Evolutionary conservation across 2,888 invertebrate species (phyloP).

Genomic region (Ophioninae sp.): DNA sequence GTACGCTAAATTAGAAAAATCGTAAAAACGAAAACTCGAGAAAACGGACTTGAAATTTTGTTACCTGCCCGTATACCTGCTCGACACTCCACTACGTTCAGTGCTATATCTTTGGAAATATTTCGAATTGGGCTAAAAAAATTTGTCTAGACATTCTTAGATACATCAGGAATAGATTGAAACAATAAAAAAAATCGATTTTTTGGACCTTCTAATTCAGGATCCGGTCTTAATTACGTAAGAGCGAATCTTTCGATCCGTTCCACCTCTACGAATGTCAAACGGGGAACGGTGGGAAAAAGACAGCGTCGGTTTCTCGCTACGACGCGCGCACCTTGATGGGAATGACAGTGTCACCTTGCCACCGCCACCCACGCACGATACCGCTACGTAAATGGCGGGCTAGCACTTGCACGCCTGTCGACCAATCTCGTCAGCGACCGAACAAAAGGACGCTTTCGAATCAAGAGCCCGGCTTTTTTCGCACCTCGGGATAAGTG

Average conservation of each 20-base stretch:
- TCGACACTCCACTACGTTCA: no score
- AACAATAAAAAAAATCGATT: no score
- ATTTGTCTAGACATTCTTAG: no score
- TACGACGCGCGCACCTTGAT: conserved; percentile 56
- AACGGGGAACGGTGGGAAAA: conserved; percentile 41
- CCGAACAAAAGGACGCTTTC: conserved; percentile 30
- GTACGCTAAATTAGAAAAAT: no score
- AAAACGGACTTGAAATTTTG: no score
- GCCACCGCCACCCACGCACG: conserved; percentile 74
- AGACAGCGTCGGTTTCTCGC: conserved; percentile 51
- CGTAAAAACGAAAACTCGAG: no score
- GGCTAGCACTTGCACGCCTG: conserved; percentile 24
- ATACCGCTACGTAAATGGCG: conserved; percentile 75
- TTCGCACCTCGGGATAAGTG: background rate
- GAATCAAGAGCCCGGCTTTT: background rate
- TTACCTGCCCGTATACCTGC: no score
- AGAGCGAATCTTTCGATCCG: conserved; percentile 13
- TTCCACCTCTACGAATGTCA: conserved; percentile 22
- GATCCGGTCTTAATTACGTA: conserved; percentile 48
- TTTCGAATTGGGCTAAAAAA: no score
- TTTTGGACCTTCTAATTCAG: no score
- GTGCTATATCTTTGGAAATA: no score
- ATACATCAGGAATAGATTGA: no score
- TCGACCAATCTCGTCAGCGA: background rate
- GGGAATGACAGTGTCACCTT: conserved; percentile 74